A percentile compares a stretch with the other conserved stretches of the same genome.
Conservation (phyloP, 2,888 invertebrate genomes). For the Linyphia triangularis region DNA sequence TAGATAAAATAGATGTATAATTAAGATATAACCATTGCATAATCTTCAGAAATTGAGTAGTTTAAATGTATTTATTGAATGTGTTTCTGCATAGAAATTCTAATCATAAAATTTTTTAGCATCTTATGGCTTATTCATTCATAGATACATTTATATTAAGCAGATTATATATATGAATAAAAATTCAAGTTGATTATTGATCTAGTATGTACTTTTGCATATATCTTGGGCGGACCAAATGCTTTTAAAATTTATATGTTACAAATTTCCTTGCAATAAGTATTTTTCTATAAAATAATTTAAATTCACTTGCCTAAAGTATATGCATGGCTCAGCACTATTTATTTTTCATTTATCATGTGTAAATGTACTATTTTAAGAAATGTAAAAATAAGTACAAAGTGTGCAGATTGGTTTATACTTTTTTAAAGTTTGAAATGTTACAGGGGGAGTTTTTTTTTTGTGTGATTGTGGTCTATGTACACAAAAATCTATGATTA, state of each 20-base stretch:
- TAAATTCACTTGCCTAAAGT: neutral
- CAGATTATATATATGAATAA: neutral
- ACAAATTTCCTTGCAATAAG: constrained; percentile 30
- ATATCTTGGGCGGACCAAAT: constrained; percentile 30
- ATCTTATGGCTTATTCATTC: no score
- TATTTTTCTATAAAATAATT: constrained; percentile 36
- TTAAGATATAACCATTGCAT: neutral
- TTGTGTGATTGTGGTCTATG: neutral
- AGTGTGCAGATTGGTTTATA: no score
- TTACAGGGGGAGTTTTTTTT: neutral
- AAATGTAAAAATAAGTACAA: neutral
- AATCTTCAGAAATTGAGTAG: neutral
- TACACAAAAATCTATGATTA: neutral
- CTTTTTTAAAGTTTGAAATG: neutral
- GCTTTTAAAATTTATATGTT: constrained; percentile 8
- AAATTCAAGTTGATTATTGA: neutral
- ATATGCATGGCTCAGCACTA: neutral
- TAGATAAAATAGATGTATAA: neutral
- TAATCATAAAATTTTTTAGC: neutral
- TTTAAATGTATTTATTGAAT: no score
- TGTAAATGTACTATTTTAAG: neutral
- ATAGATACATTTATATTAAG: neutral
- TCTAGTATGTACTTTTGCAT: neutral
- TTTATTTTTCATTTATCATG: neutral
- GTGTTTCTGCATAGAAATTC: neutral